A percentile compares a stretch with the other conserved stretches of the same genome.
These are phyloP conservation scores for Malaclemys terrapin DNA, from an alignment of 2,113 vertebrate genomes.

Conservation along the genomic window DNA sequence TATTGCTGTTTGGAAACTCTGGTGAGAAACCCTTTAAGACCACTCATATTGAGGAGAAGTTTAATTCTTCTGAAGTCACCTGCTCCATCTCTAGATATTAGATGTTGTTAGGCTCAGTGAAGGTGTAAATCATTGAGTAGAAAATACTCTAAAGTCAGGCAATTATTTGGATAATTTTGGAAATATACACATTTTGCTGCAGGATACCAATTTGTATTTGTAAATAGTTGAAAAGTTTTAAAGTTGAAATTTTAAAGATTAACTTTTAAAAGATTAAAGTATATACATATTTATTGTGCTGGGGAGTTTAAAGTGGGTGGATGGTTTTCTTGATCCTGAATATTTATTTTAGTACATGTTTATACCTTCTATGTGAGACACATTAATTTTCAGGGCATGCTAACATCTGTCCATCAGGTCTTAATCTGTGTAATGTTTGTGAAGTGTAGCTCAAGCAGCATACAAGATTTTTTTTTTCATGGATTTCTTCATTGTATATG, in stretches of 20 bases:
- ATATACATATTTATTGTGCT: not conserved
- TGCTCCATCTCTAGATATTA: not conserved
- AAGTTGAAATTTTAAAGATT: no score
- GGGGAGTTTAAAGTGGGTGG: rapidly evolving
- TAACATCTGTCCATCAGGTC: rapidly evolving
- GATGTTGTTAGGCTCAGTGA: not conserved
- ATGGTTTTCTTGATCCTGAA: not conserved
- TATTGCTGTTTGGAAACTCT: not conserved
- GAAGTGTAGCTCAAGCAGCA: not conserved
- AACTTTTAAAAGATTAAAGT: not conserved
- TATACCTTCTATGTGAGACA: not conserved
- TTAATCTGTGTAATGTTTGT: rapidly evolving
- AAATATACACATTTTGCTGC: not conserved
- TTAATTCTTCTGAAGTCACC: not conserved
- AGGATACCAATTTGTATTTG: not conserved
- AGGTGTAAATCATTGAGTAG: not conserved
- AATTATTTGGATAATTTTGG: not conserved
- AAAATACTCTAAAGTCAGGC: not conserved
- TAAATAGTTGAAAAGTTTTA: not conserved
- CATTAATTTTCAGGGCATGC: not conserved
- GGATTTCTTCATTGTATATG: not conserved
- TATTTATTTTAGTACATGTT: not conserved
- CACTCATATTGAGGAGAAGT: not conserved
- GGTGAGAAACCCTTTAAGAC: not conserved
- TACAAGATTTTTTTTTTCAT: not conserved